Evolutionary conservation across 2,888 invertebrate genomes (phyloP), one percentile per base, ranked within the genome.

Genomic region (Drosophila anomalata): DNA sequence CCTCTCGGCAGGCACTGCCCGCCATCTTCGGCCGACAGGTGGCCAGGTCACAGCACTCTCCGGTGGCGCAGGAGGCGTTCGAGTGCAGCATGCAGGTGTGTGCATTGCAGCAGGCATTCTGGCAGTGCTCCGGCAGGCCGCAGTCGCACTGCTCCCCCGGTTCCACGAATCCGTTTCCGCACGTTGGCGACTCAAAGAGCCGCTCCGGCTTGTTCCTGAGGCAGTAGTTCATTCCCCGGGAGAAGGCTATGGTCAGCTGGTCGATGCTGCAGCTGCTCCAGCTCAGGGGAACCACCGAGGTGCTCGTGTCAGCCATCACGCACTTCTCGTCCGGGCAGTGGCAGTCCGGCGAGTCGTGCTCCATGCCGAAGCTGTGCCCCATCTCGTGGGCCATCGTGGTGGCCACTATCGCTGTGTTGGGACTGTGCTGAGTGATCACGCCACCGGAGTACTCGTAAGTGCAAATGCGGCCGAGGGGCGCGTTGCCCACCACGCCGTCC

Each of bases 311-410:
- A 2, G 98, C 96, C 99, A 99, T 99, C 75, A 99, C 98, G 89
- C 99, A 99, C 78, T 96, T 95, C 55, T 96, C 96, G 61, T 96
- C 96, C 0, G 95, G 95, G 90, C 99, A 99, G 47, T 94, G 93
- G 91, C 99, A 99, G 46, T 95, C 95, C 46, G 94, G 94, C 0
- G 95, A 95, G 89, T 99, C 99, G 92, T 99, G 99, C 87, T 98
- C 98, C 98, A 99, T 98, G 57, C 97, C 98, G 91, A 99, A 98
- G 92, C 99, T 99, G 91, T 99, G 99, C 0, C 99, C 99, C 95
- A 99, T 96, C 92, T 99, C 99, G 91, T 99, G 99, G 0, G 99
- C 99, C 61, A 99, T 96, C 0, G 99, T 99, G 0, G 98, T 97
- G 0, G 99, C 99, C 1, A 99, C 98, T 12, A 98, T 93, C 0